Percentiles rank a stretch among this genome's conserved stretches.
phyloP scores from a whole-genome alignment of 2,113 vertebrate genomes.

The Amphiprion percula region DNA sequence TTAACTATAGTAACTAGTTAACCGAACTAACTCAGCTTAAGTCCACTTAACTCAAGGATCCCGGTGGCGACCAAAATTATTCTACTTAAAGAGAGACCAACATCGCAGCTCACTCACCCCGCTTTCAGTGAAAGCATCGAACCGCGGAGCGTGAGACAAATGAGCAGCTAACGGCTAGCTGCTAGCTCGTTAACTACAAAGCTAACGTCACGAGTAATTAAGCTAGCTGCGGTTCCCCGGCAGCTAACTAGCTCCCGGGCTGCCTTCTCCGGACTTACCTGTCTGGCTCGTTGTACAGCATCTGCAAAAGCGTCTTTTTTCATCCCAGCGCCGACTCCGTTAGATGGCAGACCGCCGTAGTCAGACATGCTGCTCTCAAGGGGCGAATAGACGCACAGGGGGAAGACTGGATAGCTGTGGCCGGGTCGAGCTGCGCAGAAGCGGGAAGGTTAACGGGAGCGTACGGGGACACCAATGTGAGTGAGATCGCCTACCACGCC shows the following conservation, averaged over 20 bases:
- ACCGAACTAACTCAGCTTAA: conserved; percentile 15
- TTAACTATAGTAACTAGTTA: conserved; percentile 8
- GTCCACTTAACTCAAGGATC: neutral
- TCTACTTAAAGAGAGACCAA: neutral
- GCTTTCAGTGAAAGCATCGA: neutral
- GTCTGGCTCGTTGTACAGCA: conserved; percentile 92
- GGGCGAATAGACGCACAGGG: conserved; percentile 43
- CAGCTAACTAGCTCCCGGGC: conserved; percentile 46
- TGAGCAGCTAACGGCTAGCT: conserved; percentile 25
- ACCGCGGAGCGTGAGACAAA: conserved; percentile 3
- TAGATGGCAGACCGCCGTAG: conserved; percentile 82
- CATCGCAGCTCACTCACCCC: neutral
- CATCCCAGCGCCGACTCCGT: conserved; percentile 82
- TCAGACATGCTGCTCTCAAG: conserved; percentile 85
- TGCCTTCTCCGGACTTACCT: conserved; percentile 81
- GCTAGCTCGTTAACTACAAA: conserved; percentile 29
- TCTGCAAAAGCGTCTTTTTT: conserved; percentile 95
- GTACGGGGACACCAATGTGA: conserved; percentile 54
- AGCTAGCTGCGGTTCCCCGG: conserved; percentile 50
- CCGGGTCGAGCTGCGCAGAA: conserved; percentile 81
- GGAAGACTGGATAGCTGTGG: conserved; percentile 61
- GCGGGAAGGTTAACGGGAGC: conserved; percentile 83
- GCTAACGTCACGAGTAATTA: conserved; percentile 50
- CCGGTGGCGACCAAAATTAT: neutral
- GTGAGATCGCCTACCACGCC: conserved; percentile 58